Evolutionary conservation across 2,797 vertebrate species (phyloP), one percentile per base, ranked within the genome.

Genomic region (Acanthiza pusilla): DNA sequence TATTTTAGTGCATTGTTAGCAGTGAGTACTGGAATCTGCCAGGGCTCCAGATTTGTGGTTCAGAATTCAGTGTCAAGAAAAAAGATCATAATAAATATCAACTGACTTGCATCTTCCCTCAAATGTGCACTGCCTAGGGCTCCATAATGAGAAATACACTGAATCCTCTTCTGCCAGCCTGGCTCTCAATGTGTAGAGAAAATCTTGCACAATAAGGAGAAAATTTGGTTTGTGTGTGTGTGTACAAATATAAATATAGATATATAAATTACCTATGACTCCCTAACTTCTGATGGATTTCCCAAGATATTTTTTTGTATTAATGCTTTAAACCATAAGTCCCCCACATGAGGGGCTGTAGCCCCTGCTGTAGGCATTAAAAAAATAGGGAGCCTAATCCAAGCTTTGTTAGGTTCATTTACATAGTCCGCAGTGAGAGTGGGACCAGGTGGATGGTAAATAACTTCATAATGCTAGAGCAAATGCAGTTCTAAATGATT

Each of bases 401-500:
- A 48, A 67, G 30, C 42, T 54, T 72, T 30, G 21, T 53, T 45
- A 73, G 34, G 34, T 27, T 26, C 25, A 73, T 89, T 76, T 60
- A 17, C 38, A 14, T 16, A 63, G 45, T 78, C 71, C 80, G 77
- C 63, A 71, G 73, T 16, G 45, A 47, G 57, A 88, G 29, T 12
- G 43, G 53, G 57, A 32, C 57, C 42, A 72, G 61, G 36, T 40
- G 61, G 45, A 51, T 36, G 40, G 91, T 66, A 83, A 89, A 88
- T 92, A 91, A 85, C 47, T 84, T 88, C 17, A 72, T 53, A 67
- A 47, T 0, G 1, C 79, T 32, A 25, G 22, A 81, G 58, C 29
- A 76, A 84, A 94, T 70, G 62, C 38, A 50, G 38, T 88, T 87
- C 77, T 57, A 80, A 96, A 92, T 88, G 54, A 94, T 95, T 73